A percentile compares a stretch with the other conserved stretches of the same genome.
Evolutionary conservation across 2,797 vertebrate genomes (phyloP).

Genomic region (Nyctalus aviator): DNA sequence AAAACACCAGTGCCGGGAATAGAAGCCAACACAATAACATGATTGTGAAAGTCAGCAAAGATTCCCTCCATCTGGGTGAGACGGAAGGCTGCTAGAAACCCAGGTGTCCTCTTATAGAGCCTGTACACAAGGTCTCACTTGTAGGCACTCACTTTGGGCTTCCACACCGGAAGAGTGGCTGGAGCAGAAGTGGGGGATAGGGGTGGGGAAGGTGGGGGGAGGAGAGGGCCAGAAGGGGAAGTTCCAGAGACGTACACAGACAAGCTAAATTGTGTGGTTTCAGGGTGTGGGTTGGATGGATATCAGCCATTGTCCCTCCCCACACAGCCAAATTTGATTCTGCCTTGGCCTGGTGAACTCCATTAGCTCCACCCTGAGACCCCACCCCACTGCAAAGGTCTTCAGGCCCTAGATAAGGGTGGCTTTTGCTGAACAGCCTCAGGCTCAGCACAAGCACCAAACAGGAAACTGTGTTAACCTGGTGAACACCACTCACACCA

Average conservation of each 20-base stretch:
- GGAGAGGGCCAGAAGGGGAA: accelerated
- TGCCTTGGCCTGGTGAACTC: neutral
- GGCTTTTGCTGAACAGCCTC: too few species aligned
- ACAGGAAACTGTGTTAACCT: too few species aligned
- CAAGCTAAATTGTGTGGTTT: neutral
- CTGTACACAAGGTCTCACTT: neutral
- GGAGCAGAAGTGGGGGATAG: too few species aligned
- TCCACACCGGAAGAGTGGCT: neutral
- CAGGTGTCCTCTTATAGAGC: neutral
- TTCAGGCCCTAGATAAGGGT: too few species aligned
- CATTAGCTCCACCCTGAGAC: neutral
- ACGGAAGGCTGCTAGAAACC: neutral
- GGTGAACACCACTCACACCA: too few species aligned
- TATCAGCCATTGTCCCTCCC: neutral
- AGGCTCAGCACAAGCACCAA: too few species aligned
- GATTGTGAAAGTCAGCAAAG: neutral
- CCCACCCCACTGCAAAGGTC: too few species aligned
- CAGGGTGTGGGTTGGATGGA: neutral
- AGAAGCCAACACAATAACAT: neutral
- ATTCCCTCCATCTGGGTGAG: neutral
- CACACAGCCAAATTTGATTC: neutral
- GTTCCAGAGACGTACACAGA: neutral
- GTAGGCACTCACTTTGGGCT: neutral
- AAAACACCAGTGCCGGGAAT: neutral
- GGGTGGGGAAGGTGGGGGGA: too few species aligned